Evolutionary conservation across 2,113 vertebrate species (phyloP).

Genomic region (Rhabdornis inornatus): DNA sequence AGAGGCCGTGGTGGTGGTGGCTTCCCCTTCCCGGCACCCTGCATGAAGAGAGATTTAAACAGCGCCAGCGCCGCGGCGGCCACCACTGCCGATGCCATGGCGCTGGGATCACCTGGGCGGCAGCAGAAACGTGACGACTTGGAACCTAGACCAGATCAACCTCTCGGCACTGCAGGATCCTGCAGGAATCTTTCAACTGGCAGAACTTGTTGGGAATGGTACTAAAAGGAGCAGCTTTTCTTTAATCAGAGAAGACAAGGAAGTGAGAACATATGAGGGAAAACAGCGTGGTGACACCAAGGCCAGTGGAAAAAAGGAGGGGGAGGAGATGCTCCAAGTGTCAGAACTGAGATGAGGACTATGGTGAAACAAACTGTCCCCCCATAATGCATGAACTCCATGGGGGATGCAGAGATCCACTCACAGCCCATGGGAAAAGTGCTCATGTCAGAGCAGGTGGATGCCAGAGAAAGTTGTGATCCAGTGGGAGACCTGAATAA

Average conservation of each 20-base stretch:
- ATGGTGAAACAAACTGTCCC: background rate
- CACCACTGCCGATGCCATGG: fast-evolving
- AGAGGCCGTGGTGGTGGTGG: background rate
- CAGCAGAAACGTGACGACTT: too few relatives aligned
- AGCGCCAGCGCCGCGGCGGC: background rate
- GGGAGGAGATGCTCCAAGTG: background rate
- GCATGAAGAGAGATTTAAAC: background rate
- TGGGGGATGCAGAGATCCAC: background rate
- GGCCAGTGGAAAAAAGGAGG: background rate
- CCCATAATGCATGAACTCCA: background rate
- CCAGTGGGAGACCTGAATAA: background rate
- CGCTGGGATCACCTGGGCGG: background rate
- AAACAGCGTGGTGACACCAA: background rate
- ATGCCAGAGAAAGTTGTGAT: background rate
- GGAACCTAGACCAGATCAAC: background rate
- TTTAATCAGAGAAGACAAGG: background rate
- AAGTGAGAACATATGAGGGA: background rate
- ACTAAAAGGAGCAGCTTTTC: background rate
- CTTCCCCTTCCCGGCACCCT: fast-evolving
- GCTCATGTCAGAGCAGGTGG: background rate
- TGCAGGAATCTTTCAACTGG: background rate
- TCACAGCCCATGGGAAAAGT: fast-evolving
- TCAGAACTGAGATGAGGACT: background rate
- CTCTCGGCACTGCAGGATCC: background rate
- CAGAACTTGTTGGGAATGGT: background rate